These are phyloP conservation scores for Aleiodes alternator DNA, from an alignment of 2,888 invertebrate genomes.

Conservation along the genomic window DNA sequence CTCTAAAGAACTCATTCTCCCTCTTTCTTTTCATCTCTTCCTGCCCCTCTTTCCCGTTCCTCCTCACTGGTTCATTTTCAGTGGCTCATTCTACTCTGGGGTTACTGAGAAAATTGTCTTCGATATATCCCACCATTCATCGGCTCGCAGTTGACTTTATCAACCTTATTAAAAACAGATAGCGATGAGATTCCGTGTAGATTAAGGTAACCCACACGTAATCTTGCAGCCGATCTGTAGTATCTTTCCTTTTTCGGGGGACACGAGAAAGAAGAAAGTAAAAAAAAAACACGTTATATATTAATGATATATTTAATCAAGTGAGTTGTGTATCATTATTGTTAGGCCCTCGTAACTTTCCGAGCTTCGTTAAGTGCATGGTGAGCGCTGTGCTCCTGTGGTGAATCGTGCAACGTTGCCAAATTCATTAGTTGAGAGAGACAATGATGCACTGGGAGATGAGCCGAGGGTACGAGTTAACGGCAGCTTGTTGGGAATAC, in stretches of 20 bases:
- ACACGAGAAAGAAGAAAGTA: not conserved
- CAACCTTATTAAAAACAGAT: constrained; percentile 74
- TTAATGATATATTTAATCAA: too few species aligned
- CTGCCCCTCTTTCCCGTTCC: constrained; percentile 26
- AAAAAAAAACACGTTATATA: too few species aligned
- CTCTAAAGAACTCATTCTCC: constrained; percentile 59
- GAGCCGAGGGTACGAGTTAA: too few species aligned
- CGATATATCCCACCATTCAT: constrained; percentile 43
- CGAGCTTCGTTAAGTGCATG: too few species aligned
- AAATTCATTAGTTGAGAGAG: too few species aligned
- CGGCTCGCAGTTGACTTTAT: constrained; percentile 69
- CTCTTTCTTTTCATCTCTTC: constrained; percentile 7
- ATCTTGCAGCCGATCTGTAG: constrained; percentile 60
- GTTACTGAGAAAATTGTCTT: constrained; percentile 29
- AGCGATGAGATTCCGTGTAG: constrained; percentile 68
- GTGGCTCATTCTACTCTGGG: constrained; percentile 37
- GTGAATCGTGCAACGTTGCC: too few species aligned
- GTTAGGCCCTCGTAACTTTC: too few species aligned
- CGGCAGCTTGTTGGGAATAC: too few species aligned
- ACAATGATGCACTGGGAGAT: too few species aligned
- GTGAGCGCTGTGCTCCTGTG: too few species aligned
- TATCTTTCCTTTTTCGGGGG: not conserved
- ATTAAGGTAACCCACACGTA: constrained; percentile 60
- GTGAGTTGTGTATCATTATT: too few species aligned
- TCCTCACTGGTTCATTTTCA: constrained; percentile 37